Base-by-base conservation (phyloP, 2,113 vertebrate genomes). In the Acanthochromis polyacanthus region DNA sequence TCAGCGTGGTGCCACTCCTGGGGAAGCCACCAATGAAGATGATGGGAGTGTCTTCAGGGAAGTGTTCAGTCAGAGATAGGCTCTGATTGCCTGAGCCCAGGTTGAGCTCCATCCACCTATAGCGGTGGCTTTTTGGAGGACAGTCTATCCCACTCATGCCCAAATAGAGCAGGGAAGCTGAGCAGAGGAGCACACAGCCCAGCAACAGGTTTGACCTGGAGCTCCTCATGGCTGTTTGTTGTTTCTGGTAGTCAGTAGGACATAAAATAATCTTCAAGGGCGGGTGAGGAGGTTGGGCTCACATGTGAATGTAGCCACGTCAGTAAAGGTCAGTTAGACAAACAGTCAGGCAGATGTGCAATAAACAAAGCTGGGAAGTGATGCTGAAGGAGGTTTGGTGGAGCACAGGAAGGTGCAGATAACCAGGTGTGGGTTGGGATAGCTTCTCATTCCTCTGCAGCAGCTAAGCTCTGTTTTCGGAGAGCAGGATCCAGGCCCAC, bases 11-110 rank as follows among this genome's bases (percentile, higher is more conserved):
- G 80, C 97, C 97, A 17, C 97, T 98, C 30, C 97, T 91, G 55
- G 97, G 97, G 0, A 98, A 97, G 40, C 96, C 97, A 0, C 97
- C 97, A 23, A 98, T 97, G 88, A 98, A 98, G 87, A 98, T 97
- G 62, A 98, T 94, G 32, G 97, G 97, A 88, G 96, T 97, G 91
- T 97, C 97, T 81, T 98, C 97, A 40, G 80, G 89, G 90, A 90
- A 93, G 93, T 74, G 90, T 46, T 53, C 84, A 65, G 63, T 51
- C 55, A 88, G 68, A 10, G 85, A 65, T 5, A 74, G 38, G 50
- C 16, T 78, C 17, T 74, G 70, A 43, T 93, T 81, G 78, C 82
- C 81, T 0, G 93, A 92, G 28, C 91, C 83, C 23, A 70, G 22
- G 0, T 95, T 91, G 66, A 94, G 89, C 82, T 91, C 83, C 63